Percentiles rank a stretch among this genome's conserved stretches.
phyloP scores from a whole-genome alignment of 2,113 vertebrate species.

The Amphiprion percula region DNA sequence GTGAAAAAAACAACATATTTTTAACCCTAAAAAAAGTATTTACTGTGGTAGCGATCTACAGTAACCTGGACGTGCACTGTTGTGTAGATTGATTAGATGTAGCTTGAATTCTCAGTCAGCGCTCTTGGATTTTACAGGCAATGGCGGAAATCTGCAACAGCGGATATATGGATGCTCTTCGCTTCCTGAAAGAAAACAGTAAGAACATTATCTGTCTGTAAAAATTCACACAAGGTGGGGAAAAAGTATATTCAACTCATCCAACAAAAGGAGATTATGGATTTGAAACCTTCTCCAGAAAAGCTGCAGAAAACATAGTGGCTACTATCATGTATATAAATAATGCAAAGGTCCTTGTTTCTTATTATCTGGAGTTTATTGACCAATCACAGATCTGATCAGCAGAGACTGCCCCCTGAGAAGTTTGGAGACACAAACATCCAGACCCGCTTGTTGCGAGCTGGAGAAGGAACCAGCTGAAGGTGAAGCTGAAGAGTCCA shows the following conservation, averaged over 20 bases:
- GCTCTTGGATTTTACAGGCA: conserved; percentile 76
- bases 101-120: not conserved
- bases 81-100: not conserved
- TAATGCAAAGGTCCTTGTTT: not conserved
- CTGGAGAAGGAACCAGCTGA: not conserved
- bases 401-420: conserved; percentile 53
- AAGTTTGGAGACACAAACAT: conserved; percentile 24
- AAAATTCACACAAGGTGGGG: not conserved
- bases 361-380: not conserved
- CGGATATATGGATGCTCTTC: conserved; percentile 88
- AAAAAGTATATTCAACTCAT: not conserved
- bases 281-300: not conserved
- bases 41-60: too few relatives aligned
- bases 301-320: too few relatives aligned
- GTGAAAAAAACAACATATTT: too few relatives aligned
- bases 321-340: not conserved
- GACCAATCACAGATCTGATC: conserved; percentile 78
- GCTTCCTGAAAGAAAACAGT: conserved; percentile 89
- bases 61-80: not conserved
- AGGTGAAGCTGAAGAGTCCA: not conserved
- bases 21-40: too few relatives aligned
- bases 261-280: not conserved
- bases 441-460: not conserved
- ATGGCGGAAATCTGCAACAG: conserved; percentile 88
- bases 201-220: conserved; percentile 41